A percentile compares a stretch with the other conserved stretches of the same genome.
Conservation (phyloP, 1,140 invertebrate genomes). For the Portunus trituberculatus region DNA sequence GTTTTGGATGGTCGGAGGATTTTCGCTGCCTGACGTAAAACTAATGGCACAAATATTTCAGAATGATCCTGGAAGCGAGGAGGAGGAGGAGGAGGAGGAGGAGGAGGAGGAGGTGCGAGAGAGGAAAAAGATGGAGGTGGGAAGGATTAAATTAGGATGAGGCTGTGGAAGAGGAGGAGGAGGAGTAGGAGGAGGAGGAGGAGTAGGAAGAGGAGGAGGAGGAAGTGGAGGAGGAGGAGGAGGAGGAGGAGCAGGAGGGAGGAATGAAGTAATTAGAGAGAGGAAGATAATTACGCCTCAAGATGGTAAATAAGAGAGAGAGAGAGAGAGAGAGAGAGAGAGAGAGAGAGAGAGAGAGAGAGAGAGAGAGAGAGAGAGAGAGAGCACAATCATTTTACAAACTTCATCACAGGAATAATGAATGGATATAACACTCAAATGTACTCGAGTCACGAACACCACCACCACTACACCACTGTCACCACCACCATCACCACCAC, state of each 20-base stretch:
- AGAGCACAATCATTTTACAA: background rate
- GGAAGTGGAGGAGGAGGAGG: background rate
- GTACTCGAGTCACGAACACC: background rate
- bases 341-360: background rate
- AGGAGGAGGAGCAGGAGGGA: background rate
- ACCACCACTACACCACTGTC: background rate
- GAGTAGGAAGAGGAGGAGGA: background rate
- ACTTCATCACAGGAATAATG: background rate
- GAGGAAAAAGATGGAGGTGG: background rate
- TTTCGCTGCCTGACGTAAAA: background rate
- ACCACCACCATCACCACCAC: background rate
- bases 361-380: background rate
- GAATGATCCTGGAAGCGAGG: background rate
- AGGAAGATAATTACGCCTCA: background rate
- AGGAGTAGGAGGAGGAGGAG: background rate
- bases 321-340: conserved; percentile 36
- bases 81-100: conserved; percentile 1
- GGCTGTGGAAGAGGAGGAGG: background rate
- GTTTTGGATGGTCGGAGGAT: background rate
- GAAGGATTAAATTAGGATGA: background rate
- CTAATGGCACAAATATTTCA: background rate
- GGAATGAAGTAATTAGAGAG: background rate
- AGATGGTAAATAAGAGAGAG: background rate
- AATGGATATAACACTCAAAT: background rate
- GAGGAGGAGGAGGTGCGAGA: background rate